Evolutionary conservation across 2,797 vertebrate species (phyloP).

Genomic region (Tadarida brasiliensis): DNA sequence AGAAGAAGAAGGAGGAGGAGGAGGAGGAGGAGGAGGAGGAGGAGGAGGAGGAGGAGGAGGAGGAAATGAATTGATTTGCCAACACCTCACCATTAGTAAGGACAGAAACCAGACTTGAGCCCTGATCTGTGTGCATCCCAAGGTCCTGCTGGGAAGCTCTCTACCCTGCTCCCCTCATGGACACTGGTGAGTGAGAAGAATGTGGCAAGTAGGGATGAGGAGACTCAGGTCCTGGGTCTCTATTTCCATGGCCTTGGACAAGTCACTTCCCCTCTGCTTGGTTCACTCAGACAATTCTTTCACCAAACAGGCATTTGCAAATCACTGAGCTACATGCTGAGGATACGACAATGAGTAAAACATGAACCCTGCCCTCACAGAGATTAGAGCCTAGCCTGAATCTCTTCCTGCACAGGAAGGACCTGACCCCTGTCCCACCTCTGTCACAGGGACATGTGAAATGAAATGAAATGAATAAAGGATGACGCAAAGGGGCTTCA

Average conservation of each 20-base stretch:
- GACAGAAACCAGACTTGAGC: neutral
- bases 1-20: neutral
- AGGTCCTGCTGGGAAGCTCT: neutral
- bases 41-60: too few species aligned
- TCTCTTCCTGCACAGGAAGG: neutral
- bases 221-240: neutral
- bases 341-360: neutral
- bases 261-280: constrained; percentile 3
- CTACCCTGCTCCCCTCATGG: neutral
- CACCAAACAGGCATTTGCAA: constrained; percentile 18
- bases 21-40: too few species aligned
- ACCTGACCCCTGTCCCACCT: neutral
- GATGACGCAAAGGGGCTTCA: neutral
- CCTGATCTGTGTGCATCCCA: neutral
- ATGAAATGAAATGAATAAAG: constrained; percentile 10
- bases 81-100: neutral
- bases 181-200: neutral
- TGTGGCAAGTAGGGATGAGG: neutral
- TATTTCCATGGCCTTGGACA: constrained; percentile 33
- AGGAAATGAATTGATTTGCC: constrained; percentile 5
- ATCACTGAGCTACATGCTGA: neutral
- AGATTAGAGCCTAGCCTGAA: neutral
- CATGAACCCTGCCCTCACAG: neutral
- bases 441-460: neutral
- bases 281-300: neutral